Evolutionary conservation across 2,888 invertebrate genomes (phyloP).

Genomic region (Geophilus truncorum): DNA sequence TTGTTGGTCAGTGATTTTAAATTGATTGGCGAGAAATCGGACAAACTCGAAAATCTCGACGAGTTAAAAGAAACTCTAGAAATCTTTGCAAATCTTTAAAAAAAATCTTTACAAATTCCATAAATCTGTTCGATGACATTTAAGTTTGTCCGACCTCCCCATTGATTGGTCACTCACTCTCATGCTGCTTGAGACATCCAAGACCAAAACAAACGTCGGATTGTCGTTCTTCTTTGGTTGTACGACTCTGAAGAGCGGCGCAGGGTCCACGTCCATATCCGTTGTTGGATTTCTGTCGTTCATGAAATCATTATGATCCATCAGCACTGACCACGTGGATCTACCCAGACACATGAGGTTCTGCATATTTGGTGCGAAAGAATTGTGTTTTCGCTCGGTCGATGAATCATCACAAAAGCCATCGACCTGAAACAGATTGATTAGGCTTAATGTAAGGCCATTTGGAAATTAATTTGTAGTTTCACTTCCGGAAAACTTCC

Average conservation of each 20-base stretch:
- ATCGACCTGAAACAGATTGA: slow-evolving; percentile 42
- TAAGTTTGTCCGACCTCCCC: too few species aligned
- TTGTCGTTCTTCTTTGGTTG: slow-evolving; percentile 38
- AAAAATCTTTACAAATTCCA: too few species aligned
- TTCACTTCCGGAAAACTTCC: too few species aligned
- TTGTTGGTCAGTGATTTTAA: too few species aligned
- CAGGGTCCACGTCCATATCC: slow-evolving; percentile 28
- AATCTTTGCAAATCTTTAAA: too few species aligned
- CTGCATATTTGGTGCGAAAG: slow-evolving; percentile 45
- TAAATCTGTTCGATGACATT: too few species aligned
- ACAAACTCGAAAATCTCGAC: too few species aligned
- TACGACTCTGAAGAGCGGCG: slow-evolving; percentile 38
- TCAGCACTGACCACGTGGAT: slow-evolving; percentile 45
- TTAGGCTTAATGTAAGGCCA: too few species aligned
- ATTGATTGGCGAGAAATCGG: too few species aligned
- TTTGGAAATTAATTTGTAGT: too few species aligned
- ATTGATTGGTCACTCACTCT: too few species aligned
- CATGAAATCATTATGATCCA: slow-evolving; percentile 38
- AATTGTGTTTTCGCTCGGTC: slow-evolving; percentile 42
- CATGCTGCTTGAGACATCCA: slow-evolving; percentile 42
- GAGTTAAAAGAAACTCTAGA: too few species aligned
- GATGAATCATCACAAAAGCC: slow-evolving; percentile 45
- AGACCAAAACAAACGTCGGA: slow-evolving; percentile 40
- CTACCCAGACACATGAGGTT: slow-evolving; percentile 46
- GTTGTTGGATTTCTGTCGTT: slow-evolving; percentile 32